Evolutionary conservation across 2,888 invertebrate species (phyloP), one percentile per base, ranked within the genome.

Genomic region (Melangyna quadrimaculata): DNA sequence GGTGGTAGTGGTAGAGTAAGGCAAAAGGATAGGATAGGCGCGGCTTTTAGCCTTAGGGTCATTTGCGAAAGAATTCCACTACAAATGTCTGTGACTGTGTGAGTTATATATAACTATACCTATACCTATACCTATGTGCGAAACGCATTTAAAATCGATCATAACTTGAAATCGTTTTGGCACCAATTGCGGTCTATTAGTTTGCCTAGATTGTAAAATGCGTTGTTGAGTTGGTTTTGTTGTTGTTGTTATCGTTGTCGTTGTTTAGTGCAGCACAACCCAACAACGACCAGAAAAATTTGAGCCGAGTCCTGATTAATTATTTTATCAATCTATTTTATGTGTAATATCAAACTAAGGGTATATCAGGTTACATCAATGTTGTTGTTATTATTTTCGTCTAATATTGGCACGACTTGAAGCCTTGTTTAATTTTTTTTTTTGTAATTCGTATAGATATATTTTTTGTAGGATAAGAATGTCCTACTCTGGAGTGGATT

Each of bases 61-160:
- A 71, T 65, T 79, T 53, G 51, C 19, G 12, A 72, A 69, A 45
- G 65, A 82, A 82, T 82, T 72, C 82, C 78, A 73, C 53, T 45
- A 22, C 12, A 32, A 19, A 19, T 45, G 4, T 70, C 3, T 53
- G 29, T 40, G 4, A 5, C n/a, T 40, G 12, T 63, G 45, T 45
- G 9, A 17, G n/a, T n/a, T n/a, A 1, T n/a, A 35, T 5, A 6
- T 32, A 14, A 27, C 4, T 27, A 27, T 27, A 6, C 27, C 27
- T 57, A 5, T 22, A 22, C 40, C 14, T 9, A 14, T n/a, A 32
- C 35, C 10, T 51, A 27, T 53, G 61, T 70, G 74, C 45, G 53
- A 72, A 84, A 84, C 84, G 80, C 80, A 84, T 84, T 79, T 72
- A 72, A 84, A 84, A 80, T 84, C 84, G 84, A 84, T 84, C 84